Conservation (phyloP, 1,140 invertebrate genomes). For the Cotesia chilonis region DNA sequence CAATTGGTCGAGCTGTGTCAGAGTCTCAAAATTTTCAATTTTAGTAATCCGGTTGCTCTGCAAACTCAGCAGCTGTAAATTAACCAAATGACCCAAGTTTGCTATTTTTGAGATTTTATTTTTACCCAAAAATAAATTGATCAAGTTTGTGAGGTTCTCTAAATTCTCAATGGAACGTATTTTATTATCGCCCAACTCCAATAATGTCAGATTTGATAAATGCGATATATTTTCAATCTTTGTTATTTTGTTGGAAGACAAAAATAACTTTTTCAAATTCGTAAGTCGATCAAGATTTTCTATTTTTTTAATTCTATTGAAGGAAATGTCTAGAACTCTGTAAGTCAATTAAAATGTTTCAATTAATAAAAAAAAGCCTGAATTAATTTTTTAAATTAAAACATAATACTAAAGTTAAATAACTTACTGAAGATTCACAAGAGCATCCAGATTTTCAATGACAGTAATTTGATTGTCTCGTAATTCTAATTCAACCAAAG, state of each 20-base stretch:
- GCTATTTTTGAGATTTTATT: slow-evolving; percentile 95
- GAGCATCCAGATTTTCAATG: slow-evolving; percentile 87
- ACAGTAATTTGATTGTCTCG: slow-evolving; percentile 95
- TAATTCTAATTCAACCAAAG: slow-evolving; percentile 87
- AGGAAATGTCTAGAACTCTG: slow-evolving; percentile 94
- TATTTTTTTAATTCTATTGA: slow-evolving; percentile 93
- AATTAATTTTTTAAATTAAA: not conserved
- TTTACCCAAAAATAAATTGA: slow-evolving; percentile 89
- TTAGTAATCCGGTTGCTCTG: slow-evolving; percentile 90
- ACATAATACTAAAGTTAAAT: not conserved
- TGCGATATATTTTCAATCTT: slow-evolving; percentile 92
- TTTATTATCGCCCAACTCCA: slow-evolving; percentile 96
- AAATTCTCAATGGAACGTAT: slow-evolving; percentile 90
- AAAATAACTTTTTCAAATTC: slow-evolving; percentile 87
- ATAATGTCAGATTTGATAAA: slow-evolving; percentile 79
- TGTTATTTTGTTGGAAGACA: slow-evolving; percentile 92
- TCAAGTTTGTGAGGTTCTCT: slow-evolving; percentile 76
- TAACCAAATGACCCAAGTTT: slow-evolving; percentile 81
- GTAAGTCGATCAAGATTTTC: slow-evolving; percentile 82
- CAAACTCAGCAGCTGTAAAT: slow-evolving; percentile 85
- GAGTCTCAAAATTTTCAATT: slow-evolving; percentile 84
- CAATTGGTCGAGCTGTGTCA: slow-evolving; percentile 83
- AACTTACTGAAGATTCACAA: slow-evolving; percentile 91
- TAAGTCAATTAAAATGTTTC: slow-evolving; percentile 50
- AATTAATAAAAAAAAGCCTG: slow-evolving; percentile 26